These are phyloP conservation scores for Epizoanthus stellaris DNA, from an alignment of 92 coral and sea anemone genomes.

Conservation along the genomic window DNA sequence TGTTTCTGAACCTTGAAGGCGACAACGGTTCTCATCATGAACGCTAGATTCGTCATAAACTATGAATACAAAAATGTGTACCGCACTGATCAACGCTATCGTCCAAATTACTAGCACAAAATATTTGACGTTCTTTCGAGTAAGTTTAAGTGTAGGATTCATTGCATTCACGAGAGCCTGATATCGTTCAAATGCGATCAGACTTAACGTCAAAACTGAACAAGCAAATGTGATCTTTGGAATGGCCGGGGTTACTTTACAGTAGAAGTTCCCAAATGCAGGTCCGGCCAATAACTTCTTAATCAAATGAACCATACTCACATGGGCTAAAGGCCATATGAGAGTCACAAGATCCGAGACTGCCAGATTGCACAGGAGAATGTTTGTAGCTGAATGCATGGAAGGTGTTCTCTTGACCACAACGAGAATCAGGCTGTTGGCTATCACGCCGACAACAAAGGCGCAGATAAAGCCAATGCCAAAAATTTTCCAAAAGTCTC, in stretches of 20 bases:
- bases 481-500: no score
- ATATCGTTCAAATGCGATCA: slow-evolving; percentile 17
- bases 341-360: slow-evolving; percentile 3
- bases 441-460: background rate
- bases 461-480: no score
- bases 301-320: background rate
- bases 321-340: background rate
- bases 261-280: background rate
- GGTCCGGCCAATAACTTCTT: background rate
- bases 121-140: background rate
- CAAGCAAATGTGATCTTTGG: background rate
- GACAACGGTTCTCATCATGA: background rate
- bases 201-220: slow-evolving; percentile 6
- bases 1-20: background rate
- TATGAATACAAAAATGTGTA: background rate
- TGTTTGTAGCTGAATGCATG: slow-evolving; percentile 26
- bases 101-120: background rate
- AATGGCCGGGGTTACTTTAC: background rate
- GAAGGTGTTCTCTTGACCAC: slow-evolving; percentile 20
- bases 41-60: background rate
- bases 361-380: slow-evolving; percentile 18
- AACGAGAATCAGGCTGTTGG: slow-evolving; percentile 15
- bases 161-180: slow-evolving; percentile 10
- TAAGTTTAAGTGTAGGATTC: background rate
- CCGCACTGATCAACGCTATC: background rate